A percentile compares a stretch with the other conserved stretches of the same genome.
These are phyloP conservation scores for Catamblyrhynchus diadema DNA, from an alignment of 2,797 vertebrate genomes.

Conservation along the genomic window DNA sequence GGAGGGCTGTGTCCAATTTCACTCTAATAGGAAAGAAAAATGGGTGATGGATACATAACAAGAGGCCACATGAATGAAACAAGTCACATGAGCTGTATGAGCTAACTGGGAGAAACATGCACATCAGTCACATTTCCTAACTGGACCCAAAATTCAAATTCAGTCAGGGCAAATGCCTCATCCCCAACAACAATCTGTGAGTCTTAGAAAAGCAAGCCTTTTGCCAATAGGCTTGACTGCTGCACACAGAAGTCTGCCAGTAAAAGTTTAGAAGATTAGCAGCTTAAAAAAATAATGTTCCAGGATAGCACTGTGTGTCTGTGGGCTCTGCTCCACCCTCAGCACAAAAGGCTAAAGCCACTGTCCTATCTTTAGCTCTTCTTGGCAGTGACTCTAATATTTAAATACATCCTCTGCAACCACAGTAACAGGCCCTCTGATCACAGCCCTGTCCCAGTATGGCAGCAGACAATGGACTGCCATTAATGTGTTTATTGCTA, in stretches of 20 bases:
- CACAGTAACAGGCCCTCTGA: neutral
- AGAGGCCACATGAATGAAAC: slow-evolving; percentile 71
- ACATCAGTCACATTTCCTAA: slow-evolving; percentile 41
- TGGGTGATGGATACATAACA: slow-evolving; percentile 78
- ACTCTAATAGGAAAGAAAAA: slow-evolving; percentile 84
- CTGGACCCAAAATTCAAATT: neutral
- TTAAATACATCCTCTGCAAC: neutral
- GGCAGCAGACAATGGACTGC: neutral
- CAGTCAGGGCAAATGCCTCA: neutral
- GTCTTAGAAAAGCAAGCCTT: neutral
- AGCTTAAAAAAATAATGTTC: neutral
- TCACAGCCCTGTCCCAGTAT: neutral
- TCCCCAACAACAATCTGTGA: neutral
- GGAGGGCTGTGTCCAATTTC: slow-evolving; percentile 84
- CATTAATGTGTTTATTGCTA: neutral
- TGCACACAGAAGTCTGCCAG: neutral
- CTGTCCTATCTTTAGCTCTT: neutral
- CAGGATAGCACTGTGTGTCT: neutral
- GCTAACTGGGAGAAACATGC: slow-evolving; percentile 44
- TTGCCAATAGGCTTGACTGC: neutral
- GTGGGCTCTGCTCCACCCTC: neutral
- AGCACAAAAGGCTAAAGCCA: neutral
- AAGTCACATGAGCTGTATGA: slow-evolving; percentile 68
- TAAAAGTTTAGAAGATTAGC: neutral
- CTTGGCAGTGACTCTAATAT: neutral